Percentiles rank a stretch among this genome's conserved stretches.
Conservation (phyloP, 2,113 vertebrate genomes). For the Oreochromis tanganicae region DNA sequence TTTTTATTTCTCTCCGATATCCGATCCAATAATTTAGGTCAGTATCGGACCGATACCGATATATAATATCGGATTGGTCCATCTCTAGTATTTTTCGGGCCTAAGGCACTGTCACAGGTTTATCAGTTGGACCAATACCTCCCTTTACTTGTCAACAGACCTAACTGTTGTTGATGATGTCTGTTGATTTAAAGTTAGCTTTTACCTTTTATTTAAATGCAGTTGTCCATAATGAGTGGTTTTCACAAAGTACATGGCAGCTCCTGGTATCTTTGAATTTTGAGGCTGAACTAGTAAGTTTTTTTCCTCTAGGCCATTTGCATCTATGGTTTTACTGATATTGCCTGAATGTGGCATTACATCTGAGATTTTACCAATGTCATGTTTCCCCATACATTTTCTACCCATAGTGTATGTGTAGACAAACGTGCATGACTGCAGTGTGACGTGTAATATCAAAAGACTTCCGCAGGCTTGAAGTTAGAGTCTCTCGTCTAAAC, state of each 20-base stretch:
- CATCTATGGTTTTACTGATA: background rate
- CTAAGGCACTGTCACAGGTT: background rate
- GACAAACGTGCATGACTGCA: background rate
- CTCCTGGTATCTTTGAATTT: background rate
- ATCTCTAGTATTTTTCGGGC: too few species aligned
- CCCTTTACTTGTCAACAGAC: background rate
- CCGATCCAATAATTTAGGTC: too few species aligned
- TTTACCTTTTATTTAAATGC: background rate
- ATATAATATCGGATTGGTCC: too few species aligned
- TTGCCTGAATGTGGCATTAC: background rate
- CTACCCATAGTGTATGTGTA: background rate
- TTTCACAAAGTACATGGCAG: background rate
- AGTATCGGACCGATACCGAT: too few species aligned
- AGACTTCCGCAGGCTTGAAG: background rate
- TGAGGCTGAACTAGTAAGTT: background rate
- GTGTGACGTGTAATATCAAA: background rate
- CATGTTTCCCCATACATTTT: background rate
- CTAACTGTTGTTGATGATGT: background rate
- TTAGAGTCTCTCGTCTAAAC: background rate
- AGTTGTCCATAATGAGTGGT: rapidly evolving
- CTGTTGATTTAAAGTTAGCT: background rate
- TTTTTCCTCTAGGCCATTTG: background rate
- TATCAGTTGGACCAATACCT: too few species aligned
- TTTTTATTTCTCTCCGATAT: too few species aligned
- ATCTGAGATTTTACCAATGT: background rate